Evolutionary conservation across 2,797 vertebrate species (phyloP).

Genomic region (Coregonus sp.): DNA sequence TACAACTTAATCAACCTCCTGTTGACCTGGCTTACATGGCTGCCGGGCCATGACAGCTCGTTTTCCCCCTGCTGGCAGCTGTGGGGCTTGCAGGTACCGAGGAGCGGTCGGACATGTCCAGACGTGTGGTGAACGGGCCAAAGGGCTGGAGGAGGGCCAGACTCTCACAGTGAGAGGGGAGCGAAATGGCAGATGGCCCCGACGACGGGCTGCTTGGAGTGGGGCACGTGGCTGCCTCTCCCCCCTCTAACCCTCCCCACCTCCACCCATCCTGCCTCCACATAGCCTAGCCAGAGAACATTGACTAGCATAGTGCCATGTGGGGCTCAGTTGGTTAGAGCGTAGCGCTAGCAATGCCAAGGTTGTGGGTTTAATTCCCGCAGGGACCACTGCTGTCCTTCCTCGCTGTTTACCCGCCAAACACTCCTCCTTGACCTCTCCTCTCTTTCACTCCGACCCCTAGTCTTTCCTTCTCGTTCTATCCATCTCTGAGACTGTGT

Average conservation of each 20-base stretch:
- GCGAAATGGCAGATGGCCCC: neutral
- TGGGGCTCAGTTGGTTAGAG: neutral
- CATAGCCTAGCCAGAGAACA: neutral
- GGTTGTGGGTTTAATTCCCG: too few relatives aligned
- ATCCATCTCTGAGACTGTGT: neutral
- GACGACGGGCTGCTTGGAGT: neutral
- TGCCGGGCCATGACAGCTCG: neutral
- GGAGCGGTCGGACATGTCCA: neutral
- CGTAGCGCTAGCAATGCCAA: neutral
- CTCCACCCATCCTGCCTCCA: neutral
- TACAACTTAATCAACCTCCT: neutral
- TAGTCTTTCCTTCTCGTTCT: conserved; percentile 16
- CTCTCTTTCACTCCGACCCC: conserved; percentile 25
- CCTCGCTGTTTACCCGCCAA: conserved; percentile 22
- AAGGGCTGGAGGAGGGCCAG: neutral
- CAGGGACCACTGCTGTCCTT: conserved; percentile 5
- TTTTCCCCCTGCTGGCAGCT: neutral
- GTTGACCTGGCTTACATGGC: neutral
- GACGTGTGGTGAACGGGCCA: neutral
- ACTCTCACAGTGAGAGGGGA: neutral
- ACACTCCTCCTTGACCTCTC: conserved; percentile 23
- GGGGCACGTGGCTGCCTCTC: neutral
- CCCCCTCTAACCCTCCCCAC: neutral
- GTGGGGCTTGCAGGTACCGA: neutral
- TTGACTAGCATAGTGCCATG: neutral